phyloP scores from a whole-genome alignment of 1,140 invertebrate species.

The Hycleus cichorii region DNA sequence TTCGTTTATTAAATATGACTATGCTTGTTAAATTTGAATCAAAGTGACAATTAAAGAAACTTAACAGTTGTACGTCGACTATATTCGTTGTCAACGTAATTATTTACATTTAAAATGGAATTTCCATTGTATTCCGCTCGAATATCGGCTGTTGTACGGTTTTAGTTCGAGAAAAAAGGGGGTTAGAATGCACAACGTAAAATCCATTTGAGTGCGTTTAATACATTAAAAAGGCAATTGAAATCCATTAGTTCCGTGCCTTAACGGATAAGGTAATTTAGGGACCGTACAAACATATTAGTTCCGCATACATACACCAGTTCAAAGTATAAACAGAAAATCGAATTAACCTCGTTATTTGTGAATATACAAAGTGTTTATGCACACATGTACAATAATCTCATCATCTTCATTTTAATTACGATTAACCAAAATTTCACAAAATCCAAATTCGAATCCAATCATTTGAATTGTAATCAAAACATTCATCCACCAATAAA shows the following conservation, averaged over 20 bases:
- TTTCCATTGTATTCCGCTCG: too few species aligned
- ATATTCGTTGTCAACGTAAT: too few species aligned
- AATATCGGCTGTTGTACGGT: too few species aligned
- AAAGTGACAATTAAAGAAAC: too few species aligned
- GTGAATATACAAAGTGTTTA: slow-evolving; percentile 6
- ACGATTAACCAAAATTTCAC: background rate
- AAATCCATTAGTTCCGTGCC: slow-evolving; percentile 20
- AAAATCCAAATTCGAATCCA: too few species aligned
- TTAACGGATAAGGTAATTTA: slow-evolving; percentile 18
- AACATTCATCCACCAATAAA: background rate
- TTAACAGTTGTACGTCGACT: too few species aligned
- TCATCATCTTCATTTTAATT: background rate
- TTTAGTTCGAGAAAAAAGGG: too few species aligned
- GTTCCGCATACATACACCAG: slow-evolving; percentile 18
- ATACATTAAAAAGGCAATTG: slow-evolving; percentile 23
- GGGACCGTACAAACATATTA: slow-evolving; percentile 20
- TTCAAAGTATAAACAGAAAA: slow-evolving; percentile 19
- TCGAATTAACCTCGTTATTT: slow-evolving; percentile 20
- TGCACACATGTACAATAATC: background rate
- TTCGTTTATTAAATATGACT: too few species aligned
- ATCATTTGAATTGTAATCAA: slow-evolving; percentile 1
- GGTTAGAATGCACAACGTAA: background rate
- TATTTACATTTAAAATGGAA: too few species aligned
- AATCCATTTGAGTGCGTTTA: slow-evolving; percentile 15
- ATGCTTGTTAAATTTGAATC: too few species aligned